A percentile compares a stretch with the other conserved stretches of the same genome.
Conservation (phyloP, 2,888 invertebrate genomes). For the Eristalis arbustorum region DNA sequence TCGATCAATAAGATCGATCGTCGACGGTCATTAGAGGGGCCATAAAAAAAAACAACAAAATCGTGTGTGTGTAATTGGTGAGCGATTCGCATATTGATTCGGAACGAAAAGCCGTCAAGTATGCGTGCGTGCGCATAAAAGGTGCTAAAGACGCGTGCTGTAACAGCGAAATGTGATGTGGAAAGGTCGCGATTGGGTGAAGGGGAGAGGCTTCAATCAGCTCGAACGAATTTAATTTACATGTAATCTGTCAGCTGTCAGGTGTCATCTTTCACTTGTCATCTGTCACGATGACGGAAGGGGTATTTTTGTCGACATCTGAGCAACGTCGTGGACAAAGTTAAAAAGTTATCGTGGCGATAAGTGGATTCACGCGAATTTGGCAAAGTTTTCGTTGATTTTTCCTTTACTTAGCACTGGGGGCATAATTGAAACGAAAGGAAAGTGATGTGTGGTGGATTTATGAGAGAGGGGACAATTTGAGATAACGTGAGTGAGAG, state of each 20-base stretch:
- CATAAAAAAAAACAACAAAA: too few species aligned
- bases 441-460: neutral
- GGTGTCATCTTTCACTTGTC: neutral
- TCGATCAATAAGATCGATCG: neutral
- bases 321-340: neutral
- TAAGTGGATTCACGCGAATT: constrained; percentile 8
- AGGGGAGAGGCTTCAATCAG: neutral
- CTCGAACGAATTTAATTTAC: constrained; percentile 14
- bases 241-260: neutral
- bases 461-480: neutral
- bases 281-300: neutral
- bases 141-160: constrained; percentile 17
- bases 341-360: constrained; percentile 32
- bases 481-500: neutral
- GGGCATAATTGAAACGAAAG: neutral
- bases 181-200: neutral
- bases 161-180: neutral
- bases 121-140: constrained; percentile 24
- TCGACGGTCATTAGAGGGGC: constrained; percentile 27
- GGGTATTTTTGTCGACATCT: neutral
- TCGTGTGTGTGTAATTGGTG: constrained; percentile 28
- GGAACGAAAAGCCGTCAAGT: constrained; percentile 7
- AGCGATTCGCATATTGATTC: constrained; percentile 6
- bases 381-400: neutral
- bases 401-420: neutral